phyloP scores from a whole-genome alignment of 2,113 vertebrate genomes.

The Triplophysa dalaica region DNA sequence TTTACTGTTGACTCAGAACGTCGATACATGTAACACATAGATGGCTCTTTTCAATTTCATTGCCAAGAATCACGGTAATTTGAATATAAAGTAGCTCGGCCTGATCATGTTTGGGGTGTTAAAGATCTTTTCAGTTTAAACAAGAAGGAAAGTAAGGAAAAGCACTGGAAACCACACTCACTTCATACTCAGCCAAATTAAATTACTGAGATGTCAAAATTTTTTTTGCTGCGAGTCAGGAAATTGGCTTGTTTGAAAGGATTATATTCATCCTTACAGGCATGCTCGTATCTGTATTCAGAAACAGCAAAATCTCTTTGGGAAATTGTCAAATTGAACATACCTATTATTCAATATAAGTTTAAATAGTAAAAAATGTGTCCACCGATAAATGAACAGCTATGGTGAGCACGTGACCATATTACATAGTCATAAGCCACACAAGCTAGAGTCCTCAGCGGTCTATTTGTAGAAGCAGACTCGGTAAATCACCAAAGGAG shows the following conservation, averaged over 20 bases:
- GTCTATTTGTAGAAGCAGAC: conserved; percentile 66
- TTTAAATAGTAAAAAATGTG: conserved; percentile 25
- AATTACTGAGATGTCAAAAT: not conserved
- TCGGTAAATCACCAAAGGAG: conserved; percentile 65
- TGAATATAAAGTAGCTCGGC: conserved; percentile 24
- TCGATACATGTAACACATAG: no score
- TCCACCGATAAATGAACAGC: conserved; percentile 39
- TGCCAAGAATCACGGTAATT: no score
- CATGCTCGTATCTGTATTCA: not conserved
- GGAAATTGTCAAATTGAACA: not conserved
- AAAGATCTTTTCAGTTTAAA: not conserved
- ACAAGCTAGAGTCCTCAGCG: conserved; percentile 51
- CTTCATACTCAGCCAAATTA: not conserved
- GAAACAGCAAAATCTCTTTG: not conserved
- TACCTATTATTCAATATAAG: not conserved
- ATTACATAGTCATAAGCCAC: conserved; percentile 42
- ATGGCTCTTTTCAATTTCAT: no score
- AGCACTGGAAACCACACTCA: conserved; percentile 23
- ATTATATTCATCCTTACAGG: conserved; percentile 12
- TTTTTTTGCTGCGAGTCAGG: not conserved
- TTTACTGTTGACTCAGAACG: no score
- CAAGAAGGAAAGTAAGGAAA: conserved; percentile 30
- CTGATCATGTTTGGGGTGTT: conserved; percentile 4
- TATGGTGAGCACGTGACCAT: conserved; percentile 44
- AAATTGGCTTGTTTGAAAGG: conserved; percentile 6